A percentile compares a stretch with the other conserved stretches of the same genome.
phyloP scores from a whole-genome alignment of 92 coral and sea anemone genomes.

The Phenganax subtilis region DNA sequence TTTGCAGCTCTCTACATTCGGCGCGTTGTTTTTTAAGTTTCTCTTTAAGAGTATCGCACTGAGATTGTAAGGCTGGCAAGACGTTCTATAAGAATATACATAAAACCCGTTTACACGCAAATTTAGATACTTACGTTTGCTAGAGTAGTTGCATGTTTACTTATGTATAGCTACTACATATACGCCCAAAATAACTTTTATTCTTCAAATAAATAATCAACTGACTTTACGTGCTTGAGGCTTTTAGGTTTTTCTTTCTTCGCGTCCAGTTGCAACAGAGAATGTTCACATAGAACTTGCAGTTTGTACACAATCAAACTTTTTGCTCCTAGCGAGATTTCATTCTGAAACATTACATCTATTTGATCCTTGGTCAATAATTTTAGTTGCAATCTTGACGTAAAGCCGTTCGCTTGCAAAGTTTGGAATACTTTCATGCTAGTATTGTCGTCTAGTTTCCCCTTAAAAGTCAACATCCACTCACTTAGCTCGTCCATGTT shows the following conservation, averaged over 20 bases:
- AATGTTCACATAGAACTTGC: constrained; percentile 10
- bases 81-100: constrained; percentile 13
- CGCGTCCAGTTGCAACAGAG: constrained; percentile 8
- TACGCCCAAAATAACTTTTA: no score
- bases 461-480: constrained; percentile 12
- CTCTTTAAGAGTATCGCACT: constrained; percentile 21
- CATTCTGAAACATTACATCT: constrained; percentile 16
- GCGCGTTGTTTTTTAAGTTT: constrained; percentile 20
- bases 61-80: constrained; percentile 39
- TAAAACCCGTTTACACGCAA: background rate
- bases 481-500: constrained; percentile 2
- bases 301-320: constrained; percentile 3
- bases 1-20: constrained; percentile 40
- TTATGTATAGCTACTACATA: no score
- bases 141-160: no score
- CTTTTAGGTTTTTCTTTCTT: background rate
- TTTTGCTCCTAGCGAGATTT: constrained; percentile 23
- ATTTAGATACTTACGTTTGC: no score
- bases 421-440: constrained; percentile 7
- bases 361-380: constrained; percentile 10
- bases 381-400: constrained; percentile 20
- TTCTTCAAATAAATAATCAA: background rate
- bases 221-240: background rate
- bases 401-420: constrained; percentile 1
- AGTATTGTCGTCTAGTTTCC: background rate